These are phyloP conservation scores for Ceratina japonica DNA, from an alignment of 1,140 invertebrate species.

Conservation along the genomic window DNA sequence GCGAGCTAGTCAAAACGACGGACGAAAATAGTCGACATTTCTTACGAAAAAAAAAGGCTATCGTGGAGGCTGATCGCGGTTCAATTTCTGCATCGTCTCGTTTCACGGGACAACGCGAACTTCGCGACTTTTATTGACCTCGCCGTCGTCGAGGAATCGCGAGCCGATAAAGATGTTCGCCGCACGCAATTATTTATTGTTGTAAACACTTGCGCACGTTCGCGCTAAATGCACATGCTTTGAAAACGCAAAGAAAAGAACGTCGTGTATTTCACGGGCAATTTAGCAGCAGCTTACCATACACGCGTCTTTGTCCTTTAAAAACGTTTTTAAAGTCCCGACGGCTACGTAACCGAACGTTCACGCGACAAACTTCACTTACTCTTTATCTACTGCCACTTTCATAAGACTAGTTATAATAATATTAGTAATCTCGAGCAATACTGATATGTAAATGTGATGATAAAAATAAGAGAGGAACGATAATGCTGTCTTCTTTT, in stretches of 20 bases:
- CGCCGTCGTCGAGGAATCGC: slow-evolving; percentile 13
- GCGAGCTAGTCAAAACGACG: slow-evolving; percentile 45
- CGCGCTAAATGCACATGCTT: neutral
- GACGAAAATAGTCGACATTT: slow-evolving; percentile 14
- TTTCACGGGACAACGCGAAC: slow-evolving; percentile 14
- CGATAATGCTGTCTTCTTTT: neutral
- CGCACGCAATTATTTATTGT: slow-evolving; percentile 36
- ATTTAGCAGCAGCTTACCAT: slow-evolving; percentile 5
- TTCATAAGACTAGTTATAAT: slow-evolving; percentile 20
- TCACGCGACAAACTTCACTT: slow-evolving; percentile 11
- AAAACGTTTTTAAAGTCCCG: neutral
- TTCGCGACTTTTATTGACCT: slow-evolving; percentile 27
- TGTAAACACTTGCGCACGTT: slow-evolving; percentile 5
- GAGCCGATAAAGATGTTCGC: slow-evolving; percentile 21
- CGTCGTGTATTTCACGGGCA: slow-evolving; percentile 16
- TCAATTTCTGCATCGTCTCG: slow-evolving; percentile 8
- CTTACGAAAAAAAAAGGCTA: slow-evolving; percentile 35
- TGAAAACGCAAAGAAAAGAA: slow-evolving; percentile 13
- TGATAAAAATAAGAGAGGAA: neutral
- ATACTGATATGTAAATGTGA: slow-evolving; percentile 21
- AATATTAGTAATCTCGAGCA: slow-evolving; percentile 4
- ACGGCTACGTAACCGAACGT: neutral
- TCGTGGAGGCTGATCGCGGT: neutral
- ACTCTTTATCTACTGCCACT: slow-evolving; percentile 18
- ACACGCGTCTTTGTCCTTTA: no score